These are phyloP conservation scores for Odontocolon sp. DNA, from an alignment of 2,888 invertebrate genomes.

Conservation along the genomic window DNA sequence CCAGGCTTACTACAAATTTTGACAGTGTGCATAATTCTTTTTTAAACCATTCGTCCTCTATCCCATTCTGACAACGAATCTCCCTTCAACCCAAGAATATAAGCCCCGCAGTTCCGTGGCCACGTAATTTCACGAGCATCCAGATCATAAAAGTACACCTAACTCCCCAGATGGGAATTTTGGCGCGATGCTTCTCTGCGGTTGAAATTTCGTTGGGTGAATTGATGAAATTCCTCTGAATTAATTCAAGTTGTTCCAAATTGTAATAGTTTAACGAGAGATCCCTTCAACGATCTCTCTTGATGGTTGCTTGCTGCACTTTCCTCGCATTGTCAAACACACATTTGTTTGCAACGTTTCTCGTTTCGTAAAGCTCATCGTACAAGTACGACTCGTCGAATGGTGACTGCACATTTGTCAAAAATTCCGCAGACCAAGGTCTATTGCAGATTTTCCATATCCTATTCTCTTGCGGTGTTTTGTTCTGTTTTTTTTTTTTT, in stretches of 20 bases:
- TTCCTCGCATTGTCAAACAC: conserved; percentile 23
- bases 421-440: too few species aligned
- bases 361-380: too few species aligned
- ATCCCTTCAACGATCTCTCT: not conserved
- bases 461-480: too few species aligned
- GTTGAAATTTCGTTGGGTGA: conserved; percentile 17
- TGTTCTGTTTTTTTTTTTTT: not conserved
- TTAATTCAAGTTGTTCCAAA: conserved; percentile 25
- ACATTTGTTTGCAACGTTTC: conserved; percentile 4
- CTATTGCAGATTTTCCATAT: too few species aligned
- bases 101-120: conserved; percentile 21
- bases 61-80: not conserved
- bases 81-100: not conserved
- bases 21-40: too few species aligned
- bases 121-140: conserved; percentile 38
- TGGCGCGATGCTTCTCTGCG: not conserved
- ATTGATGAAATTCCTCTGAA: conserved; percentile 49
- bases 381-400: too few species aligned
- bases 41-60: not conserved
- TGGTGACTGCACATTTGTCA: too few species aligned
- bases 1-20: too few species aligned
- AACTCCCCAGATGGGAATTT: not conserved
- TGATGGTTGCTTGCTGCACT: too few species aligned
- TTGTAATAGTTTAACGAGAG: conserved; percentile 8
- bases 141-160: conserved; percentile 4